These are phyloP conservation scores for Cyanistes caeruleus DNA, from an alignment of 2,113 vertebrate species.

Conservation along the genomic window DNA sequence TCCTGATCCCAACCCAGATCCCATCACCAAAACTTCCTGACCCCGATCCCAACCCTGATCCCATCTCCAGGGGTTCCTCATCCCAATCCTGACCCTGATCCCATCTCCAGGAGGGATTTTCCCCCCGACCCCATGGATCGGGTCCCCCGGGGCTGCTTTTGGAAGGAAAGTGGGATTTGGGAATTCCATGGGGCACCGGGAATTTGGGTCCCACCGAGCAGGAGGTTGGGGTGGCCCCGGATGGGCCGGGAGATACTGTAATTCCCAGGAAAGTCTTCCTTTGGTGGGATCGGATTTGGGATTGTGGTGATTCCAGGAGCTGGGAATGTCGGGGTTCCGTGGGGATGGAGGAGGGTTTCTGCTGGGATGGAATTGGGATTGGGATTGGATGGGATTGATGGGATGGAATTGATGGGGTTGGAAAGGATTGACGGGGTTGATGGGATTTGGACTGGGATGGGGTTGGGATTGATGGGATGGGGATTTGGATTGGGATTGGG, in stretches of 20 bases:
- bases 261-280: background rate
- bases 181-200: background rate
- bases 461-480: too few relatives aligned
- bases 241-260: background rate
- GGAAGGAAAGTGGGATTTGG: background rate
- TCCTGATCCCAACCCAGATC: fast-evolving
- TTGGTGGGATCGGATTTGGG: background rate
- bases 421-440: background rate
- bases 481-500: too few relatives aligned
- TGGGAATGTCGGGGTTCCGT: fast-evolving
- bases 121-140: fast-evolving
- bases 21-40: background rate
- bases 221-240: fast-evolving
- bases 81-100: fast-evolving
- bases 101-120: background rate
- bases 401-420: too few relatives aligned
- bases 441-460: background rate
- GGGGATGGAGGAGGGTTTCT: background rate
- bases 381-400: background rate
- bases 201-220: background rate
- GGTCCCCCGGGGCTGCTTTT: fast-evolving
- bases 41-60: fast-evolving
- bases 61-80: background rate
- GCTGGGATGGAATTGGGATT: background rate
- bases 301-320: background rate